phyloP scores from a whole-genome alignment of 2,113 vertebrate species.

The Mastomys natalensis region DNA sequence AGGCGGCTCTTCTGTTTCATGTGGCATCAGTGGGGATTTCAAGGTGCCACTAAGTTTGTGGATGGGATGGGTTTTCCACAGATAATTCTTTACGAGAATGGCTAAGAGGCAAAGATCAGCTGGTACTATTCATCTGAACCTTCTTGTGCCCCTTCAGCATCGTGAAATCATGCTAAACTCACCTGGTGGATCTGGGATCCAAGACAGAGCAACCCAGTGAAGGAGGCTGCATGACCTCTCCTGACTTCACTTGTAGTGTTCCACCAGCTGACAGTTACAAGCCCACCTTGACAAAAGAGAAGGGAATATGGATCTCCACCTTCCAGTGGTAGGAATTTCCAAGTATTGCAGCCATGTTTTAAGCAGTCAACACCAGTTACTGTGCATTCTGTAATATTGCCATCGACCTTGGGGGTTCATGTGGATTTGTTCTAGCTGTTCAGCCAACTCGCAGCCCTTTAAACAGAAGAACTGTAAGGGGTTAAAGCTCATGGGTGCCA shows the following conservation, averaged over 20 bases:
- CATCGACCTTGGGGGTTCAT: fast-evolving
- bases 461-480: neutral
- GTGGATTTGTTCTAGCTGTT: neutral
- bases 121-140: neutral
- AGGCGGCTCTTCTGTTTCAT: neutral
- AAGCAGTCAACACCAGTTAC: neutral
- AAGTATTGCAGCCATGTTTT: neutral
- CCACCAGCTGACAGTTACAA: neutral
- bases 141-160: neutral
- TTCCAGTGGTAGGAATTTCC: neutral
- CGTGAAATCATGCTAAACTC: neutral
- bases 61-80: no score
- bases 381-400: fast-evolving
- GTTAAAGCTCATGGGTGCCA: neutral
- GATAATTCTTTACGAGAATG: neutral
- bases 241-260: neutral
- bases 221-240: neutral
- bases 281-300: neutral
- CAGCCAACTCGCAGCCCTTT: neutral
- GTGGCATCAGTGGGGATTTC: neutral
- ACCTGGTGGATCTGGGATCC: fast-evolving
- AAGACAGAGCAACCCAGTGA: neutral
- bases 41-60: fast-evolving
- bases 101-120: no score
- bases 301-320: neutral